Conservation (phyloP, 2,888 invertebrate species). For the Bunonema sp. region DNA sequence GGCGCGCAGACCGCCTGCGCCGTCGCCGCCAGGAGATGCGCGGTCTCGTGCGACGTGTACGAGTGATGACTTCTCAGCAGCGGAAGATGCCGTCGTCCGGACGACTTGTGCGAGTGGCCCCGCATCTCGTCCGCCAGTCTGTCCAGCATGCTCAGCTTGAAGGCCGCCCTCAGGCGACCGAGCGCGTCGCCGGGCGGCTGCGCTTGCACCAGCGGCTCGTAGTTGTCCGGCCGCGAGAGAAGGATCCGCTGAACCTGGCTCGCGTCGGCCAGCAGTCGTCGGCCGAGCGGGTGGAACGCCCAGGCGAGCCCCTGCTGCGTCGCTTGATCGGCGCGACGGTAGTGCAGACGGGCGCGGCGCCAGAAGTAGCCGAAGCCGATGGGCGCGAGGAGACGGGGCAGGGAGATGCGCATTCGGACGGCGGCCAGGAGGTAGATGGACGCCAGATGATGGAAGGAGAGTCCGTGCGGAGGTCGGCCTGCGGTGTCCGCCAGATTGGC, state of each 20-base stretch:
- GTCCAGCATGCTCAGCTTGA: too few relatives aligned
- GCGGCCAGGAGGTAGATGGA: conserved; percentile 22
- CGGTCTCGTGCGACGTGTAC: too few relatives aligned
- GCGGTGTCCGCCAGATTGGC: conserved; percentile 39
- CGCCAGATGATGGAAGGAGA: conserved; percentile 13
- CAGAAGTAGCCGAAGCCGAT: conserved; percentile 31
- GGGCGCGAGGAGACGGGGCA: conserved; percentile 22
- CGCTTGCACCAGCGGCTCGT: too few relatives aligned
- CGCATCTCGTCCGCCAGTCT: too few relatives aligned
- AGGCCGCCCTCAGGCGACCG: too few relatives aligned
- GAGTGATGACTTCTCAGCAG: too few relatives aligned
- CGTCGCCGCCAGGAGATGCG: too few relatives aligned
- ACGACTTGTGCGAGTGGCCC: too few relatives aligned
- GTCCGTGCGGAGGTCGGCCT: conserved; percentile 17
- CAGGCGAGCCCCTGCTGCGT: conserved; percentile 18
- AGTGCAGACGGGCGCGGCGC: conserved; percentile 26
- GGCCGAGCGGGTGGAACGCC: conserved; percentile 31
- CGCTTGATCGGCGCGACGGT: conserved; percentile 13
- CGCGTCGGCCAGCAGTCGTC: conserved; percentile 19
- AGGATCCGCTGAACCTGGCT: conserved; percentile 4
- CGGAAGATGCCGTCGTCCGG: too few relatives aligned
- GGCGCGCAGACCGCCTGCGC: too few relatives aligned
- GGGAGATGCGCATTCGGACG: conserved; percentile 15
- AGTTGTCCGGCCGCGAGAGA: too few relatives aligned
- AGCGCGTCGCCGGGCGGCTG: too few relatives aligned